Evolutionary conservation across 2,797 vertebrate genomes (phyloP).

Genomic region (Smutsia gigantea): DNA sequence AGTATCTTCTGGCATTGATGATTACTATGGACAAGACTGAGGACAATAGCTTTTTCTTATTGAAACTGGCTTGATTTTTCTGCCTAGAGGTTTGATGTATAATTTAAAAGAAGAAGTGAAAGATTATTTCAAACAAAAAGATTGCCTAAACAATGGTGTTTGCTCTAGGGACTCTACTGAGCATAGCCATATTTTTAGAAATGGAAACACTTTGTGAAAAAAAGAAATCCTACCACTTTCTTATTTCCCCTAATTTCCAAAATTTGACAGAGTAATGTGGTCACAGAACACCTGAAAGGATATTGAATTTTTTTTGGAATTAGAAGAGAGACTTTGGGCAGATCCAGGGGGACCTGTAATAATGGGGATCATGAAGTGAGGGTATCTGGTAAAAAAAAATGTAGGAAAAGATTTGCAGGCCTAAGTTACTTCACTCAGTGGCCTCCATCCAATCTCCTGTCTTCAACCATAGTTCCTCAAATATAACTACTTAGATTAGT

Average conservation of each 20-base stretch:
- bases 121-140: background rate
- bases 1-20: background rate
- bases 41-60: background rate
- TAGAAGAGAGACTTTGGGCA: background rate
- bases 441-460: background rate
- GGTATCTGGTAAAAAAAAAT: background rate
- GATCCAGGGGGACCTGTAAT: background rate
- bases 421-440: background rate
- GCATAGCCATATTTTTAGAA: background rate
- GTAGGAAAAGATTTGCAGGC: background rate
- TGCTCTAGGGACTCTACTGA: background rate
- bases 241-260: background rate
- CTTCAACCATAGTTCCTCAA: background rate
- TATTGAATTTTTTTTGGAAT: background rate
- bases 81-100: background rate
- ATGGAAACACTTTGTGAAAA: background rate
- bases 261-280: background rate
- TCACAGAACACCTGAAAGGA: background rate
- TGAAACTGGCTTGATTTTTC: background rate
- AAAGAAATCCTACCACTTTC: background rate
- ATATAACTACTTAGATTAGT: background rate
- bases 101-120: conserved; percentile 14
- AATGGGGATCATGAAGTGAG: background rate
- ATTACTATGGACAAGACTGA: background rate
- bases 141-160: background rate